phyloP scores from a whole-genome alignment of 2,113 vertebrate species.

The Nothocercus nigrocapillus region DNA sequence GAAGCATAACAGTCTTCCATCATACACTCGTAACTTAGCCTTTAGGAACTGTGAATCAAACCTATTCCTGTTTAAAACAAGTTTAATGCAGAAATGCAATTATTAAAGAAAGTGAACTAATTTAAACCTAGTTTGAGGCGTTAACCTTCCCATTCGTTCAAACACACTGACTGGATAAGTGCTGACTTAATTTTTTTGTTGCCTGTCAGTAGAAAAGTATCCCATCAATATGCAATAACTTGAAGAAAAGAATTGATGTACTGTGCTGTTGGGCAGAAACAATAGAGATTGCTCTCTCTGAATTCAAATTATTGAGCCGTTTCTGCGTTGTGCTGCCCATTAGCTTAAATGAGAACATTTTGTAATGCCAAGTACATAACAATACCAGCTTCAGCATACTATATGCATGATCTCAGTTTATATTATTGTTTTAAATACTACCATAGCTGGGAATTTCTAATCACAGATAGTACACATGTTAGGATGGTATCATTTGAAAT shows the following conservation, averaged over 20 bases:
- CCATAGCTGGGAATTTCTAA: not conserved
- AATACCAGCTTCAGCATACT: not conserved
- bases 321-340: constrained; percentile 9
- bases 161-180: constrained; percentile 33
- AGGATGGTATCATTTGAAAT: not conserved
- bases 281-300: constrained; percentile 12
- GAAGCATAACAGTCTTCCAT: constrained; percentile 53
- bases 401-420: not conserved
- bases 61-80: constrained; percentile 50
- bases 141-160: constrained; percentile 43
- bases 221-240: constrained; percentile 48
- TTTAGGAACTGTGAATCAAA: constrained; percentile 63
- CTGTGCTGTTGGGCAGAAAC: constrained; percentile 50
- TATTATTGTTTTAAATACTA: not conserved
- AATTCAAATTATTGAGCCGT: constrained; percentile 57
- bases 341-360: constrained; percentile 29
- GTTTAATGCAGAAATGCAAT: constrained; percentile 60
- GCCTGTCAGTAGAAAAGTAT: constrained; percentile 36
- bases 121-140: constrained; percentile 63
- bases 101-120: constrained; percentile 60
- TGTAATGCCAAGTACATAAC: not conserved
- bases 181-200: constrained; percentile 54
- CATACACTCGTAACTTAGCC: constrained; percentile 26
- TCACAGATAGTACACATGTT: not conserved
- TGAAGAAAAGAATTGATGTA: constrained; percentile 55